These are phyloP conservation scores for Pseudopleuronectes americanus DNA, from an alignment of 2,797 vertebrate species.

Conservation along the genomic window DNA sequence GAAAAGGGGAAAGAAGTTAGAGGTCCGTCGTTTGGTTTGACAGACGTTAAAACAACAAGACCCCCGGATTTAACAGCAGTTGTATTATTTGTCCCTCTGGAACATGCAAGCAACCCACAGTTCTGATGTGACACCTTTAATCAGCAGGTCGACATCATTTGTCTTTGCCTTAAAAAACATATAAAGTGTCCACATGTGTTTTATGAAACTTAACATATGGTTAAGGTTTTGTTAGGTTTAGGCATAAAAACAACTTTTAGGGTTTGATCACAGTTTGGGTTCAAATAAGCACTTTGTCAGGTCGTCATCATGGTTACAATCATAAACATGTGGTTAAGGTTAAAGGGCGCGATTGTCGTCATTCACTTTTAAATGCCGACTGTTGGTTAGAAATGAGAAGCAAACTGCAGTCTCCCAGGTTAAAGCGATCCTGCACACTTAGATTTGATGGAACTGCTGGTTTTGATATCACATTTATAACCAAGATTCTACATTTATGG, in stretches of 20 bases:
- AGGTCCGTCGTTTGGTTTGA: neutral
- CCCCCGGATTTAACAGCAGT: neutral
- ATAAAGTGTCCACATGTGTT: too few relatives aligned
- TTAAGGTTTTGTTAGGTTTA: neutral
- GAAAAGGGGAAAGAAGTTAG: conserved; percentile 12
- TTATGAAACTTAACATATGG: neutral
- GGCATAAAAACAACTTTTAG: neutral
- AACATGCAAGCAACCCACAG: neutral
- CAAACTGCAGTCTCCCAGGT: neutral
- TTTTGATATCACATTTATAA: too few relatives aligned
- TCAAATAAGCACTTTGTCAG: neutral
- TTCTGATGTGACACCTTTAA: neutral
- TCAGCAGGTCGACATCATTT: neutral
- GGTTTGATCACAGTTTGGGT: neutral
- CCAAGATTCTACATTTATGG: too few relatives aligned
- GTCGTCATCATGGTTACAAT: neutral
- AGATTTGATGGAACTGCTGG: too few relatives aligned
- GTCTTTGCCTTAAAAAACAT: neutral
- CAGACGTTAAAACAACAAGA: neutral
- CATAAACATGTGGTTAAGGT: neutral
- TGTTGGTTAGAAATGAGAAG: neutral
- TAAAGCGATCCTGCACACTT: too few relatives aligned
- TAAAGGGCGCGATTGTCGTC: neutral
- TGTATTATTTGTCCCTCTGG: neutral
- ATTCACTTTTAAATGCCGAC: neutral